A percentile compares a stretch with the other conserved stretches of the same genome.
Evolutionary conservation across 2,797 vertebrate species (phyloP).

Genomic region (Synaphobranchus kaupii): DNA sequence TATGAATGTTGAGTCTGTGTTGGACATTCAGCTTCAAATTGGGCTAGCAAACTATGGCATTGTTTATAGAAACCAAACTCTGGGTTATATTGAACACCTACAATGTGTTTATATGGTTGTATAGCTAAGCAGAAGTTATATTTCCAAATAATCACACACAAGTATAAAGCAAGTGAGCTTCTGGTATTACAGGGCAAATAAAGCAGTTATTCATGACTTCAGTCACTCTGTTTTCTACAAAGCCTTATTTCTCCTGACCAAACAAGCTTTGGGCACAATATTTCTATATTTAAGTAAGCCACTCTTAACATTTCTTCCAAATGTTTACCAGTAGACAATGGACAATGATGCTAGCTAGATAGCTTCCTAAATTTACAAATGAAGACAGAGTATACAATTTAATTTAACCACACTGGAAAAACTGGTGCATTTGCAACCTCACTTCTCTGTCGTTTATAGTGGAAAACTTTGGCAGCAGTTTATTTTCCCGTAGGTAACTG

Average conservation of each 20-base stretch:
- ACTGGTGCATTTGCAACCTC: neutral
- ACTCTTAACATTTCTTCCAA: neutral
- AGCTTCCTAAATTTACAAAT: neutral
- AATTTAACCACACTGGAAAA: neutral
- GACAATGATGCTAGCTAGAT: neutral
- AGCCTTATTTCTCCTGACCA: neutral
- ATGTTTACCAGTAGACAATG: neutral
- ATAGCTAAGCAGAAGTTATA: neutral
- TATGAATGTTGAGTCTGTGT: neutral
- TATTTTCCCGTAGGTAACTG: neutral
- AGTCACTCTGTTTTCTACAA: neutral
- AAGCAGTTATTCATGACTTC: neutral
- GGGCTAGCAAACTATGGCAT: neutral
- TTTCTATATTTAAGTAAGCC: neutral
- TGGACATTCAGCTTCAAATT: neutral
- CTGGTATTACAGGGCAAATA: neutral
- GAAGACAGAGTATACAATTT: neutral
- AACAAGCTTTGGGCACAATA: neutral
- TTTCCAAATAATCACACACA: neutral
- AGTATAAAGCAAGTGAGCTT: neutral
- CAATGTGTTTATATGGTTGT: neutral
- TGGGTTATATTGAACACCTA: neutral
- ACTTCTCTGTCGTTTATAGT: neutral
- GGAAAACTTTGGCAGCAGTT: neutral
- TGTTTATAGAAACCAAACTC: neutral